A percentile compares a stretch with the other conserved stretches of the same genome.
phyloP scores from a whole-genome alignment of 2,113 vertebrate genomes.

The Promerops cafer region DNA sequence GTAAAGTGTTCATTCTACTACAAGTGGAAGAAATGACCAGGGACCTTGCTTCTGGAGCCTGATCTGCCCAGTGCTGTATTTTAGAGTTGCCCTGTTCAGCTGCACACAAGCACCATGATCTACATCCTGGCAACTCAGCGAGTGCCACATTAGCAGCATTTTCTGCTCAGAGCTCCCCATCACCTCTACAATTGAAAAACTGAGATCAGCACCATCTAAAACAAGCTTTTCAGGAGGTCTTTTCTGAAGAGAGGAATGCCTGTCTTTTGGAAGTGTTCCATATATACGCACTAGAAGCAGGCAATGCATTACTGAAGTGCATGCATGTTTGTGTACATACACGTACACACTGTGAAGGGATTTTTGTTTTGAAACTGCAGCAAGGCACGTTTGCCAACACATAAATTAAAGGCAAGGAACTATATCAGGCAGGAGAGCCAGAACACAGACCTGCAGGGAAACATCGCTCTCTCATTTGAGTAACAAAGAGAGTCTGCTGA shows the following conservation, averaged over 20 bases:
- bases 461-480: not conserved
- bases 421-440: not conserved
- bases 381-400: not conserved
- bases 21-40: not conserved
- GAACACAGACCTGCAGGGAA: not conserved
- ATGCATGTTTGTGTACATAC: no score
- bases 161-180: not conserved
- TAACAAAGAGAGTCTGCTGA: not conserved
- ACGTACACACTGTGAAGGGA: rapidly evolving
- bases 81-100: not conserved
- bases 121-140: not conserved
- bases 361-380: not conserved
- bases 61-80: not conserved
- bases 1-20: not conserved
- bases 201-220: not conserved
- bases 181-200: not conserved
- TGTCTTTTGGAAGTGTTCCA: not conserved
- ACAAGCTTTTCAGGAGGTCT: not conserved
- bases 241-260: not conserved
- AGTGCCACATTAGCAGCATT: not conserved
- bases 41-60: not conserved
- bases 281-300: not conserved
- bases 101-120: not conserved
- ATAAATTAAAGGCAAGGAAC: not conserved
- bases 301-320: not conserved